phyloP scores from a whole-genome alignment of 2,888 invertebrate species.

The Andrena bicolor region DNA sequence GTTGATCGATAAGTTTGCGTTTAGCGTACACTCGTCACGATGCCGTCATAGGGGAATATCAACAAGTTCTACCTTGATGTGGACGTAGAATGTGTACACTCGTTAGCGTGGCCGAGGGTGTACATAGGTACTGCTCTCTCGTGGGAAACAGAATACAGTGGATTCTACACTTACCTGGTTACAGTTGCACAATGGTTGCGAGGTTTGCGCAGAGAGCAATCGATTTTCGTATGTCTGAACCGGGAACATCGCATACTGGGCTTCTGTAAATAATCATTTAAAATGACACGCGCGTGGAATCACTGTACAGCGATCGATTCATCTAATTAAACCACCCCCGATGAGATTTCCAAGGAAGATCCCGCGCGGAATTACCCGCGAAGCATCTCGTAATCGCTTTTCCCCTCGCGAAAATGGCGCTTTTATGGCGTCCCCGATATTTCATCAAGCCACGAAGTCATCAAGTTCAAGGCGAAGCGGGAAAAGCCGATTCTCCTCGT shows the following conservation, averaged over 20 bases:
- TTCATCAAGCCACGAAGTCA: conserved; percentile 9
- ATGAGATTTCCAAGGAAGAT: too few species aligned
- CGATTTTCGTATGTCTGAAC: conserved; percentile 8
- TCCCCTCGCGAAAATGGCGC: conserved; percentile 8
- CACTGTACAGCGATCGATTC: too few species aligned
- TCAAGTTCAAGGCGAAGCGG: not conserved
- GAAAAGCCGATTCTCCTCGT: not conserved
- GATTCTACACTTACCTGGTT: not conserved
- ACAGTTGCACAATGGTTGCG: conserved; percentile 7
- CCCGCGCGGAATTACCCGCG: not conserved
- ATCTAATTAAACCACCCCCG: too few species aligned
- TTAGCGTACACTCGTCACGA: conserved; percentile 8
- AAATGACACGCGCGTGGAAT: not conserved
- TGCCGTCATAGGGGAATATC: not conserved
- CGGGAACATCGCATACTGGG: conserved; percentile 5
- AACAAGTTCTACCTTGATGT: not conserved
- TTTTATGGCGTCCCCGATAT: conserved; percentile 12
- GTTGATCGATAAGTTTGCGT: conserved; percentile 17
- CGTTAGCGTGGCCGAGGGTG: too few species aligned
- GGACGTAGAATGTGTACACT: too few species aligned
- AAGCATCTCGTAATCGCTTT: conserved; percentile 12
- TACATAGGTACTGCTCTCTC: not conserved
- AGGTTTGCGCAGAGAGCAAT: conserved; percentile 1
- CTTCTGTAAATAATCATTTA: not conserved
- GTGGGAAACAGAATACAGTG: not conserved